phyloP scores from a whole-genome alignment of 2,888 invertebrate genomes.

The Cheilosia grossa region DNA sequence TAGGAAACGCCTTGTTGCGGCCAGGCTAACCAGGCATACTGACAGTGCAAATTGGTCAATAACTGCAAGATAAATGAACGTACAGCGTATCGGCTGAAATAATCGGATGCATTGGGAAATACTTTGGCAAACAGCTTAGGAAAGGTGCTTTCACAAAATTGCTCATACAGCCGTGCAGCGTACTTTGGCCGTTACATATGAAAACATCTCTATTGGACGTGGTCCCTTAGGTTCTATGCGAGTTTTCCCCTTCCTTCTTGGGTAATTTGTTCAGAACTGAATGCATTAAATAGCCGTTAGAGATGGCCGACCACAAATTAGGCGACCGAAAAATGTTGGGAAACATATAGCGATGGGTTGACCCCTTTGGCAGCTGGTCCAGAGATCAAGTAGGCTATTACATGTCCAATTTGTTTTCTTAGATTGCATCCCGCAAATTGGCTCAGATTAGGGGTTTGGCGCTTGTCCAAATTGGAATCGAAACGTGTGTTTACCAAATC shows the following conservation, averaged over 20 bases:
- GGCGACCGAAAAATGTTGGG: slow-evolving; percentile 12
- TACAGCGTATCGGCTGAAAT: slow-evolving; percentile 9
- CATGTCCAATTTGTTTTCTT: slow-evolving; percentile 25
- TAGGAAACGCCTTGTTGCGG: slow-evolving; percentile 45
- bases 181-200: slow-evolving; percentile 36
- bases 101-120: slow-evolving; percentile 45
- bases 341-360: slow-evolving; percentile 26
- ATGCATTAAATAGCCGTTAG: slow-evolving; percentile 50
- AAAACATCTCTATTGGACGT: slow-evolving; percentile 29
- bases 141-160: slow-evolving; percentile 64
- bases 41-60: slow-evolving; percentile 53
- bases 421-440: slow-evolving; percentile 7
- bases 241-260: neutral
- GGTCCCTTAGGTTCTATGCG: slow-evolving; percentile 44
- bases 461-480: neutral
- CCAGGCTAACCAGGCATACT: slow-evolving; percentile 52
- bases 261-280: neutral
- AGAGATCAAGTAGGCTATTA: slow-evolving; percentile 8
- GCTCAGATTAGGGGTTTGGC: neutral
- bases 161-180: slow-evolving; percentile 32
- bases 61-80: slow-evolving; percentile 47
- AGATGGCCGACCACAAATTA: slow-evolving; percentile 26
- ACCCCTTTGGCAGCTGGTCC: slow-evolving; percentile 9
- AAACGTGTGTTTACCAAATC: neutral
- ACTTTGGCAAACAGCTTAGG: slow-evolving; percentile 40